Evolutionary conservation across 2,797 vertebrate genomes (phyloP), one percentile per base, ranked within the genome.

Genomic region (Artibeus jamaicensis): DNA sequence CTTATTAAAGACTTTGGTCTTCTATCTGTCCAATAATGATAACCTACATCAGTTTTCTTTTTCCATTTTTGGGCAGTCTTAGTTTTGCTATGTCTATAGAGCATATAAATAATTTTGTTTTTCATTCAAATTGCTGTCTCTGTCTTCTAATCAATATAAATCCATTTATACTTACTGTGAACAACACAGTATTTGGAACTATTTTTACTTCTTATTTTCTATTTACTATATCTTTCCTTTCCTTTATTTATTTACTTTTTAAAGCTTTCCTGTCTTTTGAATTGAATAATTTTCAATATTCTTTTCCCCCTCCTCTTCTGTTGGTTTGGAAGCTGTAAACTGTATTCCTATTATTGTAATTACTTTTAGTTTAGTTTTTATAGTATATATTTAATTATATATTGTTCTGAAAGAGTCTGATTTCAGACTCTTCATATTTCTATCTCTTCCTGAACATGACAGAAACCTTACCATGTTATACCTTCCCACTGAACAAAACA

Each of bases 121-220:
- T 85, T 95, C 78, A 87, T 86, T 96, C 74, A 95, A 71, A 93
- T 84, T 87, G 46, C 21, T 82, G 5, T 78, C 42, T 95, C 37
- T 48, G n/a, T 62, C 65, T 92, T 93, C 93, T 93, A 86, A 92
- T 76, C 90, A 96, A 67, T 32, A 93, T 84, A 46, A 71, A 81
- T 71, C 5, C 74, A 85, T 92, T 91, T 91, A 86, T 86, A 89
- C 88, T 84, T 86, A 87, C 6, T 83, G 50, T 93, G 55, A 89
- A 79, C 32, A 88, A 95, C 19, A 87, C 91, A 71, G 86, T 65
- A 91, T 94, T 86, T 92, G 57, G 26, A 93, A 91, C 15, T 84
- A 59, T 68, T 93, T 94, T 53, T 86, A 94, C 46, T 86, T 94
- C 42, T 89, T 93, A 16, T 83, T 93, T 95, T 78, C 67, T 94